Evolutionary conservation across 2,797 vertebrate genomes (phyloP).

Genomic region (Anguilla marmorata): DNA sequence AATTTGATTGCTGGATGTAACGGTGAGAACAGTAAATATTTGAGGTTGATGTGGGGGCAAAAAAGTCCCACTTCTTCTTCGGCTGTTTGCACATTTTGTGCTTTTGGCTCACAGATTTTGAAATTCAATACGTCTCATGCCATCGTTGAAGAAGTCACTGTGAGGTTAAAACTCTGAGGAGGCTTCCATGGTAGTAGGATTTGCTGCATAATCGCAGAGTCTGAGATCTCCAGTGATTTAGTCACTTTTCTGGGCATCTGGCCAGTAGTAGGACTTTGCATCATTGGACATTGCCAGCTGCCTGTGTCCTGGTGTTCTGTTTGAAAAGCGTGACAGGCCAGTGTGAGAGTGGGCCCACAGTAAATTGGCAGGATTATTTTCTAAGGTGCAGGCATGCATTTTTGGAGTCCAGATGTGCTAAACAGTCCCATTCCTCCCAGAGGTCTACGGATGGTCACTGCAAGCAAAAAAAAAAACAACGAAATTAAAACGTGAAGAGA

Average conservation of each 20-base stretch:
- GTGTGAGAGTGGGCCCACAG: not conserved
- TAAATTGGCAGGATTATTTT: not conserved
- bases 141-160: not conserved
- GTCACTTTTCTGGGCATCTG: conserved; percentile 6
- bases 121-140: not conserved
- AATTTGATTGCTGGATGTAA: not conserved
- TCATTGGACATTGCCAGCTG: not conserved
- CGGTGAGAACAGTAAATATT: not conserved
- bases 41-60: not conserved
- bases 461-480: not conserved
- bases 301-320: not conserved
- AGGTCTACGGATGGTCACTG: conserved; percentile 6
- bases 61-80: not conserved
- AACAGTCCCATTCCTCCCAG: not conserved
- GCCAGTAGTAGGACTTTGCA: conserved; percentile 2
- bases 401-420: not conserved
- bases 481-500: not conserved
- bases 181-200: not conserved
- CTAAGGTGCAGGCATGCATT: not conserved
- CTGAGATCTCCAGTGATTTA: not conserved
- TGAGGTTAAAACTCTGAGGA: not conserved
- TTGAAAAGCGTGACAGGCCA: not conserved
- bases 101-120: not conserved
- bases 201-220: not conserved
- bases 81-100: not conserved